Evolutionary conservation across 2,888 invertebrate species (phyloP).

Genomic region (Cantharis flavilabris): DNA sequence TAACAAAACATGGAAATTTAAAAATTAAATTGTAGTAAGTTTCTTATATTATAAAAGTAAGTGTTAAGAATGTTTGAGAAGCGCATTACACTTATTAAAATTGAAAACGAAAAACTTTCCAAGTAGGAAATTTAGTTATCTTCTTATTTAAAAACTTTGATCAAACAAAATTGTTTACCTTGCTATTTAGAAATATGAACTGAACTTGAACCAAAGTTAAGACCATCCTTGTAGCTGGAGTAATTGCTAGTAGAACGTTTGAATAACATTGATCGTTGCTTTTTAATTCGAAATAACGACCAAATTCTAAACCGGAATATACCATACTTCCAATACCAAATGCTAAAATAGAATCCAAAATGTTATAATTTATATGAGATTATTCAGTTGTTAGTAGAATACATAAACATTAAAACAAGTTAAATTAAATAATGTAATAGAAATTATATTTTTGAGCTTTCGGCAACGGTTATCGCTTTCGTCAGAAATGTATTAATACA

Average conservation of each 20-base stretch:
- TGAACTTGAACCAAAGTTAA: conserved; percentile 90
- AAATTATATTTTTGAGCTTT: too few relatives aligned
- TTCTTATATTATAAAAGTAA: conserved; percentile 58
- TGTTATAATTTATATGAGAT: too few relatives aligned
- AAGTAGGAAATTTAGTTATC: conserved; percentile 13
- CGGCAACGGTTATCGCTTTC: too few relatives aligned
- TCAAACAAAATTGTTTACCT: conserved; percentile 54
- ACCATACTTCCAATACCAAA: conserved; percentile 99
- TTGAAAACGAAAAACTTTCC: conserved; percentile 14
- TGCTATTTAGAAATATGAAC: conserved; percentile 90
- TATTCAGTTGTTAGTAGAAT: too few relatives aligned
- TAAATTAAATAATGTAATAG: too few relatives aligned
- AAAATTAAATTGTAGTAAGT: not conserved
- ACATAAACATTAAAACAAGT: too few relatives aligned
- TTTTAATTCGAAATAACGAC: conserved; percentile 91
- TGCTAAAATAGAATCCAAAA: conserved; percentile 64
- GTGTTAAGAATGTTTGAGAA: not conserved
- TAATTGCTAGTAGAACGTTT: conserved; percentile 69
- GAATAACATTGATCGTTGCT: conserved; percentile 73
- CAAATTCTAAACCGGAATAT: conserved; percentile 92
- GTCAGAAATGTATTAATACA: too few relatives aligned
- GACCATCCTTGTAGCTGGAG: conserved; percentile 79
- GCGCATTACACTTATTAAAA: conserved; percentile 11
- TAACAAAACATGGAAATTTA: not conserved
- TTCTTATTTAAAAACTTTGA: conserved; percentile 5